Base-by-base conservation (phyloP, 2,797 vertebrate species). In the Clarias platycephalus region DNA sequence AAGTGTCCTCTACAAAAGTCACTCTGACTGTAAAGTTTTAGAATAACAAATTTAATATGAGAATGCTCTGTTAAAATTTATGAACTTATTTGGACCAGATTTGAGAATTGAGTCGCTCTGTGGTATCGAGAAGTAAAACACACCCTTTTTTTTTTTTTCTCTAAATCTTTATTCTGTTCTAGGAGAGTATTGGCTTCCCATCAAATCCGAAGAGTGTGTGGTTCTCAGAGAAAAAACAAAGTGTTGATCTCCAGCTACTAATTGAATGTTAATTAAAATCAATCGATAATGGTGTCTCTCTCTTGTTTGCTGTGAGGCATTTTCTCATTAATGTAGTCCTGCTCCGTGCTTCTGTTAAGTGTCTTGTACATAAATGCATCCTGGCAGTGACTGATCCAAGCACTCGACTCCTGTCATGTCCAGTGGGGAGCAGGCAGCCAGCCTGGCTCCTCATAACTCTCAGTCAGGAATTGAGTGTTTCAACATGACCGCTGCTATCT, bases 361-460 rank as follows among this genome's bases (percentile, higher is more conserved):
- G 82, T 84, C 82, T 83, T 83, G 81, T 72, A 81, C 64, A 83
- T 81, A 66, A 86, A 88, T 85, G 78, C 26, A 24, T 81, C 74
- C 75, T 86, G 82, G 83, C 88, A 84, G 60, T 84, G 81, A 84
- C 34, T 37, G 78, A 85, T 86, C 77, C 64, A 28, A 82, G 84
- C 70, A 72, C 62, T 80, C 58, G 71, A 66, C 83, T 87, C 80
- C 81, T 84, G 80, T 86, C 83, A 24, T 84, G 64, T 82, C 77
- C 82, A 63, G 16, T 82, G 85, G 83, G 62, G 74, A 88, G 77
- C 57, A 83, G 86, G 68, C 67, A 83, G 87, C 84, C 84, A 79
- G 83, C 86, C 83, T 68, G 76, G 60, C 85, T 62, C 18, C 83
- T 79, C 58, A 82, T 85, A 57, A 74, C 60, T 81, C 72, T 82